These are phyloP conservation scores for Myrmophylax atrothorax DNA, from an alignment of 2,113 vertebrate genomes.

Conservation along the genomic window DNA sequence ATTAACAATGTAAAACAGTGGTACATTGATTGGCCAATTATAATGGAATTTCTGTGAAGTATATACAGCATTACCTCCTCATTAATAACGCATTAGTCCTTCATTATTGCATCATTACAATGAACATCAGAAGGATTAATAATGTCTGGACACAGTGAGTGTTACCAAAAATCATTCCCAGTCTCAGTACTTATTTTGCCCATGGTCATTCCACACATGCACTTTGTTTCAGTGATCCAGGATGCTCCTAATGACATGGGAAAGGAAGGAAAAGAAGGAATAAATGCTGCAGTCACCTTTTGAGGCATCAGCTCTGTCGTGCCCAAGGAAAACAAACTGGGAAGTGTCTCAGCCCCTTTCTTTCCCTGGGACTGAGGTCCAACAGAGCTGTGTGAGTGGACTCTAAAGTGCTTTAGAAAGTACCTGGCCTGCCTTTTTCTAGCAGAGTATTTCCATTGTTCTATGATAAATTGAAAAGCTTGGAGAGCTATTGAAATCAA, in stretches of 20 bases:
- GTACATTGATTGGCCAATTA: constrained; percentile 26
- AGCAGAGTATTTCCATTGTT: not conserved
- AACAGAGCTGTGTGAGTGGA: not conserved
- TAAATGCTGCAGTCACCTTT: not conserved
- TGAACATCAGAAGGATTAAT: not conserved
- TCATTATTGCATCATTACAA: not conserved
- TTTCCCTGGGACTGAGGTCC: not conserved
- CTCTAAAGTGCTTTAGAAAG: not conserved
- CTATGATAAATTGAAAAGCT: not conserved
- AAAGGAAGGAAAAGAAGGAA: not conserved
- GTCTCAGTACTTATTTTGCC: not conserved
- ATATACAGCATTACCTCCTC: not conserved
- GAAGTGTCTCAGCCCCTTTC: not conserved
- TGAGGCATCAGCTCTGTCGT: not conserved
- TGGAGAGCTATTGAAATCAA: not conserved
- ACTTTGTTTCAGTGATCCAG: not conserved
- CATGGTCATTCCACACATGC: not conserved
- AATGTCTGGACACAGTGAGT: not conserved
- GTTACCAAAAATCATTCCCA: not conserved
- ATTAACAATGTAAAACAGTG: constrained; percentile 21
- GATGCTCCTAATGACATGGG: not conserved
- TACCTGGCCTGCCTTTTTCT: not conserved
- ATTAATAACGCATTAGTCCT: constrained; percentile 24
- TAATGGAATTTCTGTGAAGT: not conserved
- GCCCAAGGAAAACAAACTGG: not conserved